A percentile compares a stretch with the other conserved stretches of the same genome.
Conservation (phyloP, 2,113 vertebrate genomes). For the Aleadryas rufinucha region DNA sequence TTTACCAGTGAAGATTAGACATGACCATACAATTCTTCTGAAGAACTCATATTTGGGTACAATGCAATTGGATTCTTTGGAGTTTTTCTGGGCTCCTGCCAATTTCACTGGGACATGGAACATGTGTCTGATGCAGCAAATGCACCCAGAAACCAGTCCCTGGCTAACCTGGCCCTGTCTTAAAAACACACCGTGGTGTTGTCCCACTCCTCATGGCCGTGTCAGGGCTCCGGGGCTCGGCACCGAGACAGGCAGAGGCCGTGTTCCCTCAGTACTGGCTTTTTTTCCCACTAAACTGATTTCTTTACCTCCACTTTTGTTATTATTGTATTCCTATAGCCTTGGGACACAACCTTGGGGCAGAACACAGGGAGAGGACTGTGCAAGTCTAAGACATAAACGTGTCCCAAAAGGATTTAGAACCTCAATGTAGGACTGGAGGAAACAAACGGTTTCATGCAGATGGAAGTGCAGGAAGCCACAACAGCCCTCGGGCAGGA, state of each 20-base stretch:
- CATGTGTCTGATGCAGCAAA: not conserved
- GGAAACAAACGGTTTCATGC: not conserved
- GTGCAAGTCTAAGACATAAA: not conserved
- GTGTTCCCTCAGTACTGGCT: not conserved
- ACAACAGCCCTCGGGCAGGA: fast-evolving
- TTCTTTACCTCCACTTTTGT: not conserved
- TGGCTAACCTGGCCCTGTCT: not conserved
- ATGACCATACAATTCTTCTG: fast-evolving
- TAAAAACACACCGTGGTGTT: not conserved
- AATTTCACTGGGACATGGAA: not conserved
- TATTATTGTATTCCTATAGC: not conserved
- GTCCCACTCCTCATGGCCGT: fast-evolving
- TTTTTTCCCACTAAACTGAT: not conserved
- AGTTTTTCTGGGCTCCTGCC: not conserved
- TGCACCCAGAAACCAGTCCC: not conserved
- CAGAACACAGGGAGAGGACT: not conserved
- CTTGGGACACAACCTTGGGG: not conserved
- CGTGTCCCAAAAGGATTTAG: not conserved
- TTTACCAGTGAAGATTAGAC: not conserved
- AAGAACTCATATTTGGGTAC: not conserved
- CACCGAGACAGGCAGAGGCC: fast-evolving
- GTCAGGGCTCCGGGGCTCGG: fast-evolving
- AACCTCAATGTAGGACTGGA: not conserved
- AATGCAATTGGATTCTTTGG: not conserved
- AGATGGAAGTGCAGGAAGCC: not conserved